Conservation (phyloP, 1,140 invertebrate genomes). For the Calephelis virginiensis region DNA sequence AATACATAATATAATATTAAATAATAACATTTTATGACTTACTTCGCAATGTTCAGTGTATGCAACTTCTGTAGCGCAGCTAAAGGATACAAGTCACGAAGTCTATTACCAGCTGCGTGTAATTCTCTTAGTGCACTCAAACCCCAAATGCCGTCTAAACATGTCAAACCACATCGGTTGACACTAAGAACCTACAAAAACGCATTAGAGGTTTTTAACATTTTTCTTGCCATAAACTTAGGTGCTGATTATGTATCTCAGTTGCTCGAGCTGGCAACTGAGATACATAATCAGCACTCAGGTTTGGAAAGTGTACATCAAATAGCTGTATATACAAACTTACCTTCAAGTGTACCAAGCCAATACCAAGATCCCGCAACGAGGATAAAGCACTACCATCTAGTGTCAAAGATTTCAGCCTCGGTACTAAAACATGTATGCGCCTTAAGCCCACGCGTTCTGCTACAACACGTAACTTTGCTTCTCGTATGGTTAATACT, state of each 20-base stretch:
- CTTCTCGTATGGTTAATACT: constrained; percentile 78
- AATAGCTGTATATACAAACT: neutral
- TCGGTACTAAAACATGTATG: constrained; percentile 80
- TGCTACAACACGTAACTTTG: constrained; percentile 81
- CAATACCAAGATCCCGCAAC: constrained; percentile 83
- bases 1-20: no score
- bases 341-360: constrained; percentile 78
- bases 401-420: constrained; percentile 79
- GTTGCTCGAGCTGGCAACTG: no score
- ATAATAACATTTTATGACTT: constrained; percentile 22
- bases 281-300: no score
- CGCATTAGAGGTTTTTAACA: neutral
- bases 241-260: no score
- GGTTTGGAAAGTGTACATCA: no score
- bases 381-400: constrained; percentile 83
- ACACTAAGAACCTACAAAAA: constrained; percentile 79
- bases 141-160: constrained; percentile 83
- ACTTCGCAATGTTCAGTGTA: constrained; percentile 78
- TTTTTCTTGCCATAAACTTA: no score
- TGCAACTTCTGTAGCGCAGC: constrained; percentile 76
- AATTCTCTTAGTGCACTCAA: constrained; percentile 80
- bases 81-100: constrained; percentile 80
- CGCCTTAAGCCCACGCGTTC: constrained; percentile 80
- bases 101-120: constrained; percentile 80
- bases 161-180: constrained; percentile 81